Conservation (phyloP, 2,797 vertebrate genomes). For the Microctenopoma lineatum region DNA sequence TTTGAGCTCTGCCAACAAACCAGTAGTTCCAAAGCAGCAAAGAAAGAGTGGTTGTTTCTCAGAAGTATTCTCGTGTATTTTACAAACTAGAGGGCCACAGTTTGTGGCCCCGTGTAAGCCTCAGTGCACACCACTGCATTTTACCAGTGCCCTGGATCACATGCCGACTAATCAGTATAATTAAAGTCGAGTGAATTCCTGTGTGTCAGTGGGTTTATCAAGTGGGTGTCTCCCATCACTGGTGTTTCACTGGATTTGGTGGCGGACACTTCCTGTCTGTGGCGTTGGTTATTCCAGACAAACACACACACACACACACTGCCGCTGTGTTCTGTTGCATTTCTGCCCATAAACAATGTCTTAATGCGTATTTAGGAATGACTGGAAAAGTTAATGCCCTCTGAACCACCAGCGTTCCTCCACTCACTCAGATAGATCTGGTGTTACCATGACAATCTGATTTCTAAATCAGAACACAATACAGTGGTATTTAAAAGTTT, state of each 20-base stretch:
- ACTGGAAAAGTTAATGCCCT: background rate
- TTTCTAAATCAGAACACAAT: too few species aligned
- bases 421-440: too few species aligned
- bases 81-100: constrained; percentile 12
- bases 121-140: constrained; percentile 26
- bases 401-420: too few species aligned
- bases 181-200: constrained; percentile 56
- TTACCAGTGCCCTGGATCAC: constrained; percentile 39
- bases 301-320: constrained; percentile 7
- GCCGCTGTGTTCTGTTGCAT: background rate
- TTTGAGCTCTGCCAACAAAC: background rate
- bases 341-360: too few species aligned
- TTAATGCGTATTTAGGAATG: background rate
- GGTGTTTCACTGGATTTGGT: constrained; percentile 49
- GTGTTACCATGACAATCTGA: too few species aligned
- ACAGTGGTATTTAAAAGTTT: too few species aligned
- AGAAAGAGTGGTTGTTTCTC: background rate
- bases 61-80: constrained; percentile 6
- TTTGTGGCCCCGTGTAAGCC: constrained; percentile 32
- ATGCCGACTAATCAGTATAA: constrained; percentile 64
- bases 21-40: background rate
- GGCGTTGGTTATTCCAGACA: constrained; percentile 29
- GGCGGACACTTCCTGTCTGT: constrained; percentile 53
- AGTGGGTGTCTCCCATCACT: constrained; percentile 50
- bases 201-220: constrained; percentile 60